Conservation (phyloP, 2,113 vertebrate species). For the Ploceus nigricollis region DNA sequence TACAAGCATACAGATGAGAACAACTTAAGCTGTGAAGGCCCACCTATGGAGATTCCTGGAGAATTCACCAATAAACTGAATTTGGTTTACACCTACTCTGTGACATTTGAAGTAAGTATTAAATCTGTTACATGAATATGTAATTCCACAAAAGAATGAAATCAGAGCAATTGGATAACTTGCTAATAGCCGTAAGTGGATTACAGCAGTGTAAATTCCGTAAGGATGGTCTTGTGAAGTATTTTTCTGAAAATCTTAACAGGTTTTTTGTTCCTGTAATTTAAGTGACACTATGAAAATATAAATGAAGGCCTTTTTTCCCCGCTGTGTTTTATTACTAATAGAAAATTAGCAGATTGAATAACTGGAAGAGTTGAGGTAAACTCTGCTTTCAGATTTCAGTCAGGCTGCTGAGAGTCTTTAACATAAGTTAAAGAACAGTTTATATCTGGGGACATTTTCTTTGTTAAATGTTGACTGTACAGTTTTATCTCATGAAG, state of each 20-base stretch:
- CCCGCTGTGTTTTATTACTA: not conserved
- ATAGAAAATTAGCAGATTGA: not conserved
- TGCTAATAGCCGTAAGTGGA: not conserved
- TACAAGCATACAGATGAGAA: constrained; percentile 78
- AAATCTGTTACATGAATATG: not conserved
- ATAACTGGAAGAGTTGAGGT: not conserved
- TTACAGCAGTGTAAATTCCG: not conserved
- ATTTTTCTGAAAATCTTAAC: not conserved
- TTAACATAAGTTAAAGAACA: not conserved
- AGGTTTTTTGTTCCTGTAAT: not conserved
- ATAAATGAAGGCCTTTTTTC: not conserved
- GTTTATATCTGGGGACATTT: not conserved
- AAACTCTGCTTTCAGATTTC: not conserved
- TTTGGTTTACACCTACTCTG: constrained; percentile 84
- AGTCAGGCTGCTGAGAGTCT: not conserved
- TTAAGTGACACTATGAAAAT: not conserved
- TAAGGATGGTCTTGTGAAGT: not conserved
- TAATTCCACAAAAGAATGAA: not conserved
- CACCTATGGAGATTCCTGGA: constrained; percentile 83
- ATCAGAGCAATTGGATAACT: not conserved
- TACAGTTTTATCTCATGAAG: not conserved
- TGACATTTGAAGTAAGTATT: constrained; percentile 81
- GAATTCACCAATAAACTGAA: constrained; percentile 72
- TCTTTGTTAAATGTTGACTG: not conserved
- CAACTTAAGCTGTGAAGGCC: constrained; percentile 70